Percentiles rank a stretch among this genome's conserved stretches.
These are phyloP conservation scores for Cotesia congregata DNA, from an alignment of 2,888 invertebrate genomes.

Conservation along the genomic window DNA sequence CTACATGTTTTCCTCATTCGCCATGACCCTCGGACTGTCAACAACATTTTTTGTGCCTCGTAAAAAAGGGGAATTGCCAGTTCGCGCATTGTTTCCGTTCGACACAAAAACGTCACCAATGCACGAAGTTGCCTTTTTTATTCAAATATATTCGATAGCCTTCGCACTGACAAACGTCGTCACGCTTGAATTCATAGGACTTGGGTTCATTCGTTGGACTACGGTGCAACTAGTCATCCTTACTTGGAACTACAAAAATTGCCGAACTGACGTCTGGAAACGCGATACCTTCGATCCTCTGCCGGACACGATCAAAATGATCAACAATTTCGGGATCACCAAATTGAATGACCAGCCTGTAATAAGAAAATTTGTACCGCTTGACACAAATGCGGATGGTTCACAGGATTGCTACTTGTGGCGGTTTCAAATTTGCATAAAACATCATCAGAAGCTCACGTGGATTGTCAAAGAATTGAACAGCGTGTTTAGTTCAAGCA, in stretches of 20 bases:
- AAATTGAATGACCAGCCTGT: background rate
- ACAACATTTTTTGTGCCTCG: background rate
- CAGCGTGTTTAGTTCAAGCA: background rate
- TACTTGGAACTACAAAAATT: background rate
- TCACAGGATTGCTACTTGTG: background rate
- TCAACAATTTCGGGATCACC: background rate
- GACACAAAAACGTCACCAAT: background rate
- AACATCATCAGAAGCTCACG: background rate
- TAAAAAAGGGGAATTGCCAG: background rate
- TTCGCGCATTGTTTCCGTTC: background rate
- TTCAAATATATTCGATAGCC: background rate
- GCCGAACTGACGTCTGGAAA: background rate
- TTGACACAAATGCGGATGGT: background rate
- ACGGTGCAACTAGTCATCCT: background rate
- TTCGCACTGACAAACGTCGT: background rate
- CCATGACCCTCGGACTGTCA: background rate
- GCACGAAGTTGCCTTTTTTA: background rate
- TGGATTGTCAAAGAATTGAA: background rate
- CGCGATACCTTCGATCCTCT: background rate
- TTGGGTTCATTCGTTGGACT: background rate
- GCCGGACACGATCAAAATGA: background rate
- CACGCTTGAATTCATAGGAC: background rate
- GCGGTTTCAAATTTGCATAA: background rate
- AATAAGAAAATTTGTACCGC: background rate
- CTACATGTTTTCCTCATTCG: background rate